Evolutionary conservation across 2,113 vertebrate genomes (phyloP).

Genomic region (Scalopus aquaticus): DNA sequence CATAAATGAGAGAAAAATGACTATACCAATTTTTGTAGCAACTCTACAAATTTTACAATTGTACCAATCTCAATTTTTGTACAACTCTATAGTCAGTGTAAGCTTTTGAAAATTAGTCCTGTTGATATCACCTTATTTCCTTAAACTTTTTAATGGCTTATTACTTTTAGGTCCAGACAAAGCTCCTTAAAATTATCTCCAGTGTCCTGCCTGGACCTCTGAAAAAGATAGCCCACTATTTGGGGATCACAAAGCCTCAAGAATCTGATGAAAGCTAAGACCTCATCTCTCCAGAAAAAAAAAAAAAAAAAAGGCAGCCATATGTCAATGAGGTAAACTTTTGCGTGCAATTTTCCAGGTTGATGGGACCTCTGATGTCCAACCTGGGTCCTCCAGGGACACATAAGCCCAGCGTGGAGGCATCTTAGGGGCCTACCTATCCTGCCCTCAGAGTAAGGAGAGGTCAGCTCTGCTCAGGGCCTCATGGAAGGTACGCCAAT

Average conservation of each 20-base stretch:
- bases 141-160: constrained; percentile 27
- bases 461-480: constrained; percentile 62
- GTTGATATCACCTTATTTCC: background rate
- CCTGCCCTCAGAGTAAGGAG: constrained; percentile 18
- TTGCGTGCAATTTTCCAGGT: background rate
- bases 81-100: background rate
- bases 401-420: background rate
- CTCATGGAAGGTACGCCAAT: constrained; percentile 73
- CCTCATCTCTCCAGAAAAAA: background rate
- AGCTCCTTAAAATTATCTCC: background rate
- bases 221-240: background rate
- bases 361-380: background rate
- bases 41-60: no score
- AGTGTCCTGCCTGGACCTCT: background rate
- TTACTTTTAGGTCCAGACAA: background rate
- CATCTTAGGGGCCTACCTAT: constrained; percentile 50
- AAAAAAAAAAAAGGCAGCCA: no score
- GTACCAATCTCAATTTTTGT: no score
- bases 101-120: background rate
- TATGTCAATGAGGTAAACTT: background rate
- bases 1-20: background rate
- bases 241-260: background rate
- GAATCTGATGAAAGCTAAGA: background rate
- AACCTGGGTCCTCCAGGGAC: background rate
- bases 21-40: background rate